Evolutionary conservation across 2,797 vertebrate species (phyloP), one percentile per base, ranked within the genome.

Genomic region (Enteromius radiatus): DNA sequence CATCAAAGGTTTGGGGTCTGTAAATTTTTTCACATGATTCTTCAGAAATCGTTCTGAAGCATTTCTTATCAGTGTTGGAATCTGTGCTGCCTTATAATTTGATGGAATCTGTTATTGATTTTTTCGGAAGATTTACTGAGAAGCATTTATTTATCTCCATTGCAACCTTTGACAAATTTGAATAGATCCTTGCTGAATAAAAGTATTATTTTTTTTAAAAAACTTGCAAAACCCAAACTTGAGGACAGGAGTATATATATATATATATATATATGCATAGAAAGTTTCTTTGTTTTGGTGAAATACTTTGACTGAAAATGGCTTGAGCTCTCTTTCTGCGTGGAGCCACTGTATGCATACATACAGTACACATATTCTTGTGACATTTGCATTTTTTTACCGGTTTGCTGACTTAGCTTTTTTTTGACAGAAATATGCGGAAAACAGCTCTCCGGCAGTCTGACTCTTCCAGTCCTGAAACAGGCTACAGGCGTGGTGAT

Each of bases 391-490:
- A 49, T 76, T 63, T 59, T 82, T 77, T 54, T 49, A 9, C 15
- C 43, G 26, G 41, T 52, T 47, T 76, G 59, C 31, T 76, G 26
- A 38, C 36, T 15, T 36, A 76, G 31, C 43, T 21, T 71, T 91
- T 91, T 41, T 88, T 90, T 81, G 90, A 86, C 56, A 97, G 96
- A 88, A 95, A 93, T 21, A 88, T 94, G 82, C 94, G 95, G 63
- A 97, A 96, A 83, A 91, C 95, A 69, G 89, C 91, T 0, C 93
- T 94, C 75, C 84, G 94, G 49, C 95, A 96, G 90, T 95, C 95
- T 0, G 96, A 97, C 80, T 94, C 95, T 28, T 95, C 96, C 5
- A 96, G 94, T 9, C 94, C 95, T 49, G 96, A 97, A 90, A 88
- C 90, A 1, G 93, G 93, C 49, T 95, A 94, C 90, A 95, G 93